Base-by-base conservation (phyloP, 2,888 invertebrate species). In the Nymphalis c-album region DNA sequence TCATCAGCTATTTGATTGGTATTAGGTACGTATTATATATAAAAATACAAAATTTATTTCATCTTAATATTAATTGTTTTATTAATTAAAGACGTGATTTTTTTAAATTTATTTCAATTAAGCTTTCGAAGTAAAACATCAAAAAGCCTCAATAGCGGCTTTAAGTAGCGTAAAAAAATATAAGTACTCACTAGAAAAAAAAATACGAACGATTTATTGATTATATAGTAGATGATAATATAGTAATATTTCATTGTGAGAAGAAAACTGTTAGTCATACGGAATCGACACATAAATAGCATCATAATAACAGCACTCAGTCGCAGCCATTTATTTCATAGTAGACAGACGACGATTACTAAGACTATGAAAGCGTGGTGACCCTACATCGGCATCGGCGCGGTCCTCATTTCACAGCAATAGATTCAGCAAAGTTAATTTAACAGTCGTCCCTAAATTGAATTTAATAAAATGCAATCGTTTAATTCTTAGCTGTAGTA, bases 281-380 rank as follows among this genome's bases (percentile, higher is more conserved):
- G 68, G 68, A 71, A 74, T 75, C 70, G 70, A 70, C 75, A 71
- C 71, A 71, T 68, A 73, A 73, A 73, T 71, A 69, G 67, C 67
- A 64, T 64, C 69, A 72, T 78, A 78, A 78, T 77, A 73, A 73
- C 74, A 73, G 77, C 76, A 77, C 73, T 78, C 76, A 77, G 75
- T 69, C 73, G 75, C 76, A 77, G 70, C 67, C 69, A 71, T 75
- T 73, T 74, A 69, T 74, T 74, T 74, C 70, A 70, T 68, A 71
- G 69, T 71, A 73, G 76, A 73, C 73, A 74, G 67, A 72, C 67
- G 69, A 70, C 75, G 72, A 81, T 84, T 84, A 83, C 76, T 73
- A 71, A 64, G 68, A 70, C 73, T 73, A 80, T 77, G 85, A 85
- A 85, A 85, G 85, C 84, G 84, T 84, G 83, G 78, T 82, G 84